A percentile compares a stretch with the other conserved stretches of the same genome.
phyloP scores from a whole-genome alignment of 1,140 invertebrate genomes.

The Diorhabda elongata region DNA sequence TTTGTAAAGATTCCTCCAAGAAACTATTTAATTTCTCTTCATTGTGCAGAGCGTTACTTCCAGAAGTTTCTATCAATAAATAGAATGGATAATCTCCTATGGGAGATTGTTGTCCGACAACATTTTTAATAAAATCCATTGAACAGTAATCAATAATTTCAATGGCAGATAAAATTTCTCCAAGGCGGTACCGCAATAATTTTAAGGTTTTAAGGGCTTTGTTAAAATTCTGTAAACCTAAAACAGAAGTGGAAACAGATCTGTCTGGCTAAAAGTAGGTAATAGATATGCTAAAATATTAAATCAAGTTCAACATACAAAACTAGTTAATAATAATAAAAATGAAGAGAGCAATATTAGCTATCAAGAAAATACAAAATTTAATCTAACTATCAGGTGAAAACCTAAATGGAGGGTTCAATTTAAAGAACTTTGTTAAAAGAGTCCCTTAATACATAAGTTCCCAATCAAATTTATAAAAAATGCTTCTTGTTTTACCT shows the following conservation, averaged over 20 bases:
- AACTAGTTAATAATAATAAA: too few relatives aligned
- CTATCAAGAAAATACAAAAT: too few relatives aligned
- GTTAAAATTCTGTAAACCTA: constrained; percentile 71
- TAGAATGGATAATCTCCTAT: constrained; percentile 74
- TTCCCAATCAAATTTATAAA: too few relatives aligned
- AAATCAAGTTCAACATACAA: too few relatives aligned
- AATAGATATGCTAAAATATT: too few relatives aligned
- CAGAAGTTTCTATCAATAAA: constrained; percentile 85
- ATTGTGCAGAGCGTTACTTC: constrained; percentile 77
- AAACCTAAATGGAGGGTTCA: too few relatives aligned
- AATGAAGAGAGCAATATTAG: too few relatives aligned
- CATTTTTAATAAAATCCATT: constrained; percentile 57
- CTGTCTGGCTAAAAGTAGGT: neutral
- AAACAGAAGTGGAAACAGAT: constrained; percentile 15
- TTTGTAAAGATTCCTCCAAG: constrained; percentile 67
- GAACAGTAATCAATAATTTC: constrained; percentile 81
- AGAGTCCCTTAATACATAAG: too few relatives aligned
- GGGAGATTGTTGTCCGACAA: constrained; percentile 61
- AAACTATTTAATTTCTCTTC: constrained; percentile 80
- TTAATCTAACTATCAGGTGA: too few relatives aligned
- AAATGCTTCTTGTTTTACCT: constrained; percentile 54
- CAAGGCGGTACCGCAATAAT: constrained; percentile 67
- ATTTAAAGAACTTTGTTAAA: too few relatives aligned
- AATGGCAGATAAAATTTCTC: constrained; percentile 89
- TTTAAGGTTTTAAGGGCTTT: constrained; percentile 72